Base-by-base conservation (phyloP, 1,140 invertebrate species). In the Olivierus martensii region DNA sequence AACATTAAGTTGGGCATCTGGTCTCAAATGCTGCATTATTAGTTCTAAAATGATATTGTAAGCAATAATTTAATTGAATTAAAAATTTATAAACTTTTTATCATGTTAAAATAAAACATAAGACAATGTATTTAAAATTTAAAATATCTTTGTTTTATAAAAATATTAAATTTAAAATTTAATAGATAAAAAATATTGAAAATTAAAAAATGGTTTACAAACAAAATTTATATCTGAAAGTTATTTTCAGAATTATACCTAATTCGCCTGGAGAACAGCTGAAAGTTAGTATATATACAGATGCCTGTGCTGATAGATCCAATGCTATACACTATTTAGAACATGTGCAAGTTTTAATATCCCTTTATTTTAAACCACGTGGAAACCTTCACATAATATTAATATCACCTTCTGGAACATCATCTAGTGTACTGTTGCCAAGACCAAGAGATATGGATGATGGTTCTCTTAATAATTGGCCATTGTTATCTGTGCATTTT, bases 401-500 rank as follows among this genome's bases (percentile, higher is more conserved):
- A 38, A 91, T 87, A 14, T 98, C 94, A 17, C 95, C 95, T 11
- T 91, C 92, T 85, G 90, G 87, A 51, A 99, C 95, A 17, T 83
- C 79, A 85, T 90, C 65, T 54, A 60, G 53, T 51, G 12, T 99
- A 63, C 72, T 99, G 38, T 95, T 90, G 63, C 79, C 84, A 63
- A 75, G 96, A 55, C 82, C 86, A 2, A 93, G 96, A 65, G 96
- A 99, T 66, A 89, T 94, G 61, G 92, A 98, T 68, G 77, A 80
- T 53, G 79, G 84, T 69, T 92, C 93, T 7, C 99, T 99, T 71
- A 93, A 87, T 39, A 95, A 97, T 70, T 99, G 96, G 96, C 96
- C 96, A 2, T 99, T 99, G 70, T 98, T 99, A 93, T 98, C 94
- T 2, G 99, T 95, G 2, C 96, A 99, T 65, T 96, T 91, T 1